These are phyloP conservation scores for Clunio marinus DNA, from an alignment of 2,888 invertebrate species.

Conservation along the genomic window DNA sequence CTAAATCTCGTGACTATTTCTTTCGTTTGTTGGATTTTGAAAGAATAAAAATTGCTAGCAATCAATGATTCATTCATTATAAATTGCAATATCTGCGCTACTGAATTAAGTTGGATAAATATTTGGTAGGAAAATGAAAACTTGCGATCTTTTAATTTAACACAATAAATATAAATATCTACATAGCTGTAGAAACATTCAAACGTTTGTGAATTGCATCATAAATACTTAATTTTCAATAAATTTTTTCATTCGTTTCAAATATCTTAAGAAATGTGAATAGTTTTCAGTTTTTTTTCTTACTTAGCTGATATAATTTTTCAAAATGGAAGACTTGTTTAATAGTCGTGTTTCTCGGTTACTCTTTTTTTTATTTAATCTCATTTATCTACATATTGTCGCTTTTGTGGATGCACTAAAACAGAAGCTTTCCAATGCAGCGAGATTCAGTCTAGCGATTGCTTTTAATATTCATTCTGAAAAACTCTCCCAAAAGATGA, in stretches of 20 bases:
- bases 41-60: not conserved
- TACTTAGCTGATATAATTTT: not conserved
- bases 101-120: not conserved
- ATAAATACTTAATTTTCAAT: conserved; percentile 8
- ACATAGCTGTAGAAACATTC: not conserved
- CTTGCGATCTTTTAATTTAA: conserved; percentile 5
- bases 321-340: conserved; percentile 39
- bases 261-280: conserved; percentile 13
- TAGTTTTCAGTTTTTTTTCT: not conserved
- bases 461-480: not conserved
- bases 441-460: not conserved
- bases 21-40: not conserved
- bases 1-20: not conserved
- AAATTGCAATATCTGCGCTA: not conserved
- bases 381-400: conserved; percentile 23
- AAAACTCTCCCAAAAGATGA: conserved; percentile 26
- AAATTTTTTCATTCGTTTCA: not conserved
- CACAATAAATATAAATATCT: not conserved
- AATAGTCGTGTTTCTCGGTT: too few species aligned
- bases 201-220: conserved; percentile 8
- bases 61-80: not conserved
- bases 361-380: not conserved
- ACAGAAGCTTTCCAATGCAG: conserved; percentile 10
- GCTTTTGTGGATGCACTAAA: not conserved
- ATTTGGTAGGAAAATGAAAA: too few species aligned